Conservation (phyloP, 2,113 vertebrate genomes). For the Platichthys stellatus region DNA sequence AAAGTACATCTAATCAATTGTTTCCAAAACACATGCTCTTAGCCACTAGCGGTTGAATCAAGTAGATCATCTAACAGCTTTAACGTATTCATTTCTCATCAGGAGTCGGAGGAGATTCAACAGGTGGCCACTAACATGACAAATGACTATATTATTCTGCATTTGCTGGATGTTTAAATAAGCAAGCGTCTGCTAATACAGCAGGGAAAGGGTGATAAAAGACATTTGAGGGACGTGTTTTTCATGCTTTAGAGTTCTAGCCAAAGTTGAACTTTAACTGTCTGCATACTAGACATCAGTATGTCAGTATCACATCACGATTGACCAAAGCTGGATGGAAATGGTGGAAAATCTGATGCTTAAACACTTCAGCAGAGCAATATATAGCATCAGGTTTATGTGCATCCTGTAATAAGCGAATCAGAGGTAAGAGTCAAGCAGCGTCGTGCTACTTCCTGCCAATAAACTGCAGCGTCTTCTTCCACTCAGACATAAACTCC, state of each 20-base stretch:
- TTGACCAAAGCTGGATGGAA: not conserved
- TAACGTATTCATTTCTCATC: too few species aligned
- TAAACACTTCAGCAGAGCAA: slow-evolving; percentile 1
- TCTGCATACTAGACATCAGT: not conserved
- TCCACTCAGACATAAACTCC: slow-evolving; percentile 29
- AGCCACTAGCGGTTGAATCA: not conserved
- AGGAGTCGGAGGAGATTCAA: not conserved
- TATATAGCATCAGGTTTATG: slow-evolving; percentile 1
- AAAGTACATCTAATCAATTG: not conserved
- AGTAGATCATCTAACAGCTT: not conserved
- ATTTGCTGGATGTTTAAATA: not conserved
- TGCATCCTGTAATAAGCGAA: slow-evolving; percentile 18
- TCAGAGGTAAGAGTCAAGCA: slow-evolving; percentile 13
- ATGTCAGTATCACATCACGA: not conserved
- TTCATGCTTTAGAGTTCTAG: too few species aligned
- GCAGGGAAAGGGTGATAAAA: not conserved
- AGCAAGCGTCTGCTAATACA: not conserved
- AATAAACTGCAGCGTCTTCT: slow-evolving; percentile 44
- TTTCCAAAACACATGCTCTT: not conserved
- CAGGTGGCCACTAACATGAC: not conserved
- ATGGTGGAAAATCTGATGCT: not conserved
- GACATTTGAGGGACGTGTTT: too few species aligned
- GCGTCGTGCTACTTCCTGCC: slow-evolving; percentile 32
- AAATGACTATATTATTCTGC: not conserved
- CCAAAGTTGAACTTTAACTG: too few species aligned